phyloP scores from a whole-genome alignment of 2,113 vertebrate genomes.

The Ictalurus punctatus region DNA sequence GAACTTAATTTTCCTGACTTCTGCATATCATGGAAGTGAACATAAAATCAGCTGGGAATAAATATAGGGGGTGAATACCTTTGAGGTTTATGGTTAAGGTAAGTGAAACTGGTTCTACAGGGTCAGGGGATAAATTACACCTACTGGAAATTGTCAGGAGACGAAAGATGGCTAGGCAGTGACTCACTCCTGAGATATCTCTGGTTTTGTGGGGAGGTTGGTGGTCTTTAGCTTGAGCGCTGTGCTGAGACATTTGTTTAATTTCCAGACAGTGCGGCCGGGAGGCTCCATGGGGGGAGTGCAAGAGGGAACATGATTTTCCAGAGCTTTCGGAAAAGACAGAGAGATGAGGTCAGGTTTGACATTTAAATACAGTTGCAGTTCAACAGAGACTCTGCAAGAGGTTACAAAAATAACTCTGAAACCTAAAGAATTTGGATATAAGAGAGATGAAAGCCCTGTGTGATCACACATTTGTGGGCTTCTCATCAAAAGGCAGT shows the following conservation, averaged over 20 bases:
- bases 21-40: neutral
- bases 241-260: conserved; percentile 72
- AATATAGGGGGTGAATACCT: conserved; percentile 43
- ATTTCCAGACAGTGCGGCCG: conserved; percentile 68
- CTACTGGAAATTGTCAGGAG: conserved; percentile 74
- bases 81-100: conserved; percentile 38
- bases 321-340: conserved; percentile 34
- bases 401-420: conserved; percentile 15
- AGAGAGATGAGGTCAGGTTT: conserved; percentile 44
- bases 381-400: neutral
- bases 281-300: conserved; percentile 67
- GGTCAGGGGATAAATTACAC: conserved; percentile 69
- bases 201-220: conserved; percentile 61
- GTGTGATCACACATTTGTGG: neutral
- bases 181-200: conserved; percentile 76
- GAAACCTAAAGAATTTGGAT: neutral
- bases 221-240: conserved; percentile 63
- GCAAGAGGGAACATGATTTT: conserved; percentile 51
- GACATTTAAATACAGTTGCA: conserved; percentile 37
- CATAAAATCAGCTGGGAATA: conserved; percentile 25
- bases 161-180: conserved; percentile 61
- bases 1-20: neutral
- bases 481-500: neutral
- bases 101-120: conserved; percentile 64
- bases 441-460: neutral